Evolutionary conservation across 1,140 invertebrate genomes (phyloP).

Genomic region (Neelides sp.): DNA sequence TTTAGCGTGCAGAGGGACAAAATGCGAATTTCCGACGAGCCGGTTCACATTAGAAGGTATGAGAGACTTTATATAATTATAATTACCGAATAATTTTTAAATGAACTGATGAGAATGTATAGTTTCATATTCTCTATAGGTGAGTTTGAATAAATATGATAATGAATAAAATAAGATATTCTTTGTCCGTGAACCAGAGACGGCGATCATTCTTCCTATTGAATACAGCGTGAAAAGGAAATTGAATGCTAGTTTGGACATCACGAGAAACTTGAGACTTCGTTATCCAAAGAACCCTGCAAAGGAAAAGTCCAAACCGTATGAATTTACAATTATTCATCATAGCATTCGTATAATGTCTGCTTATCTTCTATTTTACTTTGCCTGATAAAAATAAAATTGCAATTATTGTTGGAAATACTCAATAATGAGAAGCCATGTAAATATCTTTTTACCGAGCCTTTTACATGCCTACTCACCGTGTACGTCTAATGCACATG

Average conservation of each 20-base stretch:
- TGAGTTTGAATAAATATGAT: too few relatives aligned
- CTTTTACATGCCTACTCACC: neutral
- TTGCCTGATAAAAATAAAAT: too few relatives aligned
- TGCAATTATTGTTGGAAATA: neutral
- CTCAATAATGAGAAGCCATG: neutral
- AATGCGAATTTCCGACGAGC: too few relatives aligned
- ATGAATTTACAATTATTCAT: slow-evolving; percentile 42
- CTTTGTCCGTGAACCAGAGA: slow-evolving; percentile 48
- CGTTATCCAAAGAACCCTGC: slow-evolving; percentile 57
- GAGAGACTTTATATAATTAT: too few relatives aligned
- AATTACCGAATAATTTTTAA: too few relatives aligned
- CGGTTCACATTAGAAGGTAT: too few relatives aligned
- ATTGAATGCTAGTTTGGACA: slow-evolving; percentile 58
- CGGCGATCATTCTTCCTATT: slow-evolving; percentile 62
- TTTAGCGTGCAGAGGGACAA: too few relatives aligned
- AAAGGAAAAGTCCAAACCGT: slow-evolving; percentile 64
- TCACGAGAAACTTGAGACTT: slow-evolving; percentile 56
- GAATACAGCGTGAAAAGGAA: slow-evolving; percentile 52
- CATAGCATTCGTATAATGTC: too few relatives aligned
- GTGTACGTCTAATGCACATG: neutral
- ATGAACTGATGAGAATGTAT: neutral
- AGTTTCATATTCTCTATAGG: neutral
- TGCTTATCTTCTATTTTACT: too few relatives aligned
- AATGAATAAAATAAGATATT: slow-evolving; percentile 4
- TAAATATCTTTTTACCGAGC: neutral